Percentiles rank a stretch among this genome's conserved stretches.
Evolutionary conservation across 2,113 vertebrate genomes (phyloP).

Genomic region (Podiceps cristatus): DNA sequence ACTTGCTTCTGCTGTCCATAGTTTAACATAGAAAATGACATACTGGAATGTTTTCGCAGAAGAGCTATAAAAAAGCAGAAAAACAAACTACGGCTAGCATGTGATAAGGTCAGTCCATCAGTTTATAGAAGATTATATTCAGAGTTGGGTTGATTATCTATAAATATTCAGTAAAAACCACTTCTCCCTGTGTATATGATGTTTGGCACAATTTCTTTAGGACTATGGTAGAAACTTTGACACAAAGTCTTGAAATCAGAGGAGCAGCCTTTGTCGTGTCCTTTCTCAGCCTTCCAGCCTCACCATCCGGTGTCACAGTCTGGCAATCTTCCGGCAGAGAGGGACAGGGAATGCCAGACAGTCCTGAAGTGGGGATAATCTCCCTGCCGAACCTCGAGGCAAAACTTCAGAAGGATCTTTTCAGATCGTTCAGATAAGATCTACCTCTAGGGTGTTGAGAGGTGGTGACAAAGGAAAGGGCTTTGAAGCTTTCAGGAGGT

Average conservation of each 20-base stretch:
- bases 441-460: not conserved
- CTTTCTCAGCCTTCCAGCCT: not conserved
- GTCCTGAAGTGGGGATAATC: not conserved
- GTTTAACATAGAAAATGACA: accelerated
- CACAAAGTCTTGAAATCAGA: not conserved
- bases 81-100: not conserved
- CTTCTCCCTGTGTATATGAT: accelerated
- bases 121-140: not conserved
- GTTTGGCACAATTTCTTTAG: not conserved
- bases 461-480: not conserved
- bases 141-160: not conserved
- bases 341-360: not conserved
- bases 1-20: not conserved
- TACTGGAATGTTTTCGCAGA: not conserved
- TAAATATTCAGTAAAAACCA: not conserved
- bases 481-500: not conserved
- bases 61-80: not conserved
- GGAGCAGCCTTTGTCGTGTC: not conserved
- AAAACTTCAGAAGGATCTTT: not conserved
- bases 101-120: not conserved
- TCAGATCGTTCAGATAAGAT: not conserved
- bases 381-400: not conserved
- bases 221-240: not conserved
- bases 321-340: not conserved
- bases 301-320: accelerated